Evolutionary conservation across 2,888 invertebrate genomes (phyloP).

Genomic region (Eristalinus aeneus): DNA sequence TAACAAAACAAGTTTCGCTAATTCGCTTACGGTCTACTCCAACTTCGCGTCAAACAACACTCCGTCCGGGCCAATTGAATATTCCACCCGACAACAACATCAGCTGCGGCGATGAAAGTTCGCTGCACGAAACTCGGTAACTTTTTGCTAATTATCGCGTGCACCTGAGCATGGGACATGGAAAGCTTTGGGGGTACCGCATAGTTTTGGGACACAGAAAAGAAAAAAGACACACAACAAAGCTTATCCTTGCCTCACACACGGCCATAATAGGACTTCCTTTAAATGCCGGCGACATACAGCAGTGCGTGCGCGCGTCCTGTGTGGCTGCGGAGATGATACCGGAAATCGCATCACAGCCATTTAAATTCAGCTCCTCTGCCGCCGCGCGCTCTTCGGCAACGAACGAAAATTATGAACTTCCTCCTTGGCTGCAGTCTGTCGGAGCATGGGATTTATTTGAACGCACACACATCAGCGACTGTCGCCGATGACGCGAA

Average conservation of each 20-base stretch:
- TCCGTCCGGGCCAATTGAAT: slow-evolving; percentile 43
- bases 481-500: neutral
- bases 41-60: neutral
- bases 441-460: slow-evolving; percentile 5
- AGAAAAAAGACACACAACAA: neutral
- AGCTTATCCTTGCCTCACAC: neutral
- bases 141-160: slow-evolving; percentile 60
- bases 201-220: neutral
- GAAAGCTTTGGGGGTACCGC: slow-evolving; percentile 34
- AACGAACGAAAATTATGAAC: slow-evolving; percentile 62
- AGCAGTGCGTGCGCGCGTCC: slow-evolving; percentile 43
- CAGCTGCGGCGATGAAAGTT: slow-evolving; percentile 16
- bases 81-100: slow-evolving; percentile 4
- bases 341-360: slow-evolving; percentile 67
- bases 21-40: neutral
- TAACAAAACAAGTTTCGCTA: slow-evolving; percentile 33
- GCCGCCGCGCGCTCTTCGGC: slow-evolving; percentile 35
- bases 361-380: slow-evolving; percentile 56
- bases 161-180: slow-evolving; percentile 13
- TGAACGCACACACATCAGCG: slow-evolving; percentile 25
- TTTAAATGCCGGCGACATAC: slow-evolving; percentile 42
- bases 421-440: slow-evolving; percentile 29
- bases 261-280: slow-evolving; percentile 41
- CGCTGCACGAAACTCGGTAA: slow-evolving; percentile 56
- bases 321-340: slow-evolving; percentile 36